phyloP scores from a whole-genome alignment of 2,113 vertebrate species.

The Lycocorax pyrrhopterus region DNA sequence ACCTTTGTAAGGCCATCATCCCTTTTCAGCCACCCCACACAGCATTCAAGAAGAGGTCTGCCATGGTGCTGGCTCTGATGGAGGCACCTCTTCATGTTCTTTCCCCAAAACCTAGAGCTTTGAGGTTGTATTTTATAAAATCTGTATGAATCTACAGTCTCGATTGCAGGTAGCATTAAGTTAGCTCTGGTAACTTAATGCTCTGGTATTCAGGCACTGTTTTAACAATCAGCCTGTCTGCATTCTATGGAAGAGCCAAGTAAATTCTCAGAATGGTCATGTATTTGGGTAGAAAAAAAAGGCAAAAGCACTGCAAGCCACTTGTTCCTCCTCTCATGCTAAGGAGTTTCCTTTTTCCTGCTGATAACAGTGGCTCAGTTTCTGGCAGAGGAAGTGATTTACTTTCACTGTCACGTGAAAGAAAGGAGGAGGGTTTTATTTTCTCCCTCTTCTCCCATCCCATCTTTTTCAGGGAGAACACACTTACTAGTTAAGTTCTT shows the following conservation, averaged over 20 bases:
- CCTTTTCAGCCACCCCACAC: background rate
- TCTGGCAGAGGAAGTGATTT: background rate
- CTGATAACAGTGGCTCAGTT: background rate
- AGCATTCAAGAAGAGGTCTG: background rate
- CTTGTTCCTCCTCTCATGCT: background rate
- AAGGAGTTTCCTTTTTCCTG: background rate
- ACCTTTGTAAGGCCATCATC: background rate
- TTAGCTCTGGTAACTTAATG: background rate
- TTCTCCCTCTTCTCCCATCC: background rate
- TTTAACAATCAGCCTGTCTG: background rate
- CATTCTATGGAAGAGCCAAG: background rate
- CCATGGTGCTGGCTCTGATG: background rate
- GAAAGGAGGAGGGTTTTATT: background rate
- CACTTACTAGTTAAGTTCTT: background rate
- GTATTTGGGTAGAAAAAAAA: background rate
- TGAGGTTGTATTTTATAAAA: background rate
- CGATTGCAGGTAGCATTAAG: background rate
- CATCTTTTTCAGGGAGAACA: background rate
- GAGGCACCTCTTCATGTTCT: background rate
- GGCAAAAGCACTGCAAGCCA: background rate
- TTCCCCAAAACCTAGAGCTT: background rate
- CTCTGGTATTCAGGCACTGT: background rate
- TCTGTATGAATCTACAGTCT: background rate
- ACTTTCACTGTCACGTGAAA: background rate
- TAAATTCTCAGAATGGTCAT: background rate